phyloP scores from a whole-genome alignment of 2,797 vertebrate species.

The Arnoldichthys spilopterus region DNA sequence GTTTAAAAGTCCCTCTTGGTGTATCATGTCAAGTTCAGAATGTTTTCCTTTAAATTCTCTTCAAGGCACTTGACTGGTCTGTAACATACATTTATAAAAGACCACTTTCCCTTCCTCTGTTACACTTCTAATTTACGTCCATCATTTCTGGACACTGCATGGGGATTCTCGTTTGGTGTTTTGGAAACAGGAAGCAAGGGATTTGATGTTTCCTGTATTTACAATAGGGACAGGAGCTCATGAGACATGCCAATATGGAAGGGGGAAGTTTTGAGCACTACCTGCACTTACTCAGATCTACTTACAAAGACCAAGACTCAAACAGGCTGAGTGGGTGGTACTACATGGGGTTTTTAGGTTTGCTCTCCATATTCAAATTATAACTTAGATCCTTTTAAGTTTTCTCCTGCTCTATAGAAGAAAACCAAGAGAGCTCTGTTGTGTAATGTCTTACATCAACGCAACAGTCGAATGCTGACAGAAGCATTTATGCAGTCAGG shows the following conservation, averaged over 20 bases:
- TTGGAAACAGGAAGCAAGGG: conserved; percentile 69
- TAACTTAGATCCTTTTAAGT: neutral
- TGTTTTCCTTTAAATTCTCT: conserved; percentile 30
- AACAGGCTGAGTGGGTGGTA: too few relatives aligned
- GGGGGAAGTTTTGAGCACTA: neutral
- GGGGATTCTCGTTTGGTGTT: conserved; percentile 61
- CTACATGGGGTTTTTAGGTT: neutral
- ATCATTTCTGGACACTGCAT: conserved; percentile 6
- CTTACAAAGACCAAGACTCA: neutral
- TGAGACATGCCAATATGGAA: neutral
- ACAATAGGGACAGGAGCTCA: conserved; percentile 66
- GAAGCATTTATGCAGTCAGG: conserved; percentile 2
- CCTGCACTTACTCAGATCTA: neutral
- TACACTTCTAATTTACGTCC: conserved; percentile 10
- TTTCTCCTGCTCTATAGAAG: neutral
- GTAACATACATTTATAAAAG: conserved; percentile 39
- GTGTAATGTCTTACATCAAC: neutral
- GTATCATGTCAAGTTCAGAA: conserved; percentile 11
- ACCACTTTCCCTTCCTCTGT: neutral
- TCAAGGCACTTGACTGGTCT: conserved; percentile 11
- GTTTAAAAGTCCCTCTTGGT: conserved; percentile 18
- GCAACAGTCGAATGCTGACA: neutral
- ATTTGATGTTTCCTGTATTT: conserved; percentile 71
- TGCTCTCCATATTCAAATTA: too few relatives aligned
- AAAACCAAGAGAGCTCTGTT: neutral